Conservation (phyloP, 1,140 invertebrate species). For the Aphaenogaster rudis region DNA sequence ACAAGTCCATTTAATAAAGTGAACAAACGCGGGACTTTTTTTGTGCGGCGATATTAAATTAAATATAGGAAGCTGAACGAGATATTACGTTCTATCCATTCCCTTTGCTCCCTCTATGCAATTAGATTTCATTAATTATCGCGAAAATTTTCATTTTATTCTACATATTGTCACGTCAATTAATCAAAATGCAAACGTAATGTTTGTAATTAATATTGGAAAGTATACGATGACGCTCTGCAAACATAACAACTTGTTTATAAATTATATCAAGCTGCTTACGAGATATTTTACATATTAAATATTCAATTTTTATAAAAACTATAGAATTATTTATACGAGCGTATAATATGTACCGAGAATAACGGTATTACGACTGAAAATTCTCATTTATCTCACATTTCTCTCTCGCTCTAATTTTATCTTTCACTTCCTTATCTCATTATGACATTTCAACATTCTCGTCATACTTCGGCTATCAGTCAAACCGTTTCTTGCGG, state of each 20-base stretch:
- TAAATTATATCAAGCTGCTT: slow-evolving; percentile 6
- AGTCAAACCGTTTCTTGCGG: slow-evolving; percentile 29
- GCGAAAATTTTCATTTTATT: slow-evolving; percentile 29
- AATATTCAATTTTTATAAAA: neutral
- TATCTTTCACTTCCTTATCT: neutral
- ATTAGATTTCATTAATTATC: slow-evolving; percentile 56
- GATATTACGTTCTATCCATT: slow-evolving; percentile 29
- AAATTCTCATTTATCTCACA: slow-evolving; percentile 10
- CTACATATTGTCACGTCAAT: slow-evolving; percentile 23
- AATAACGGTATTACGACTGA: neutral
- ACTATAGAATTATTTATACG: neutral
- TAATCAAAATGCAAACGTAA: slow-evolving; percentile 26
- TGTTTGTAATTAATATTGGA: slow-evolving; percentile 18
- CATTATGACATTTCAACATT: slow-evolving; percentile 11
- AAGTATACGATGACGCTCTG: neutral
- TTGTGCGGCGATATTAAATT: slow-evolving; percentile 41
- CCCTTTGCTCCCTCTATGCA: slow-evolving; percentile 8
- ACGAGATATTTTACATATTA: neutral
- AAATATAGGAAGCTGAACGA: slow-evolving; percentile 51
- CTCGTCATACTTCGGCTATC: slow-evolving; percentile 28
- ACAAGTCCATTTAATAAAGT: slow-evolving; percentile 62
- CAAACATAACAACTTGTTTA: neutral
- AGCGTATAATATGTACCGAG: neutral
- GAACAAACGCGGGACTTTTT: slow-evolving; percentile 53
- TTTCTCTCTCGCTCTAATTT: neutral